A percentile compares a stretch with the other conserved stretches of the same genome.
phyloP scores from a whole-genome alignment of 2,113 vertebrate genomes.

The Siniperca chuatsi region DNA sequence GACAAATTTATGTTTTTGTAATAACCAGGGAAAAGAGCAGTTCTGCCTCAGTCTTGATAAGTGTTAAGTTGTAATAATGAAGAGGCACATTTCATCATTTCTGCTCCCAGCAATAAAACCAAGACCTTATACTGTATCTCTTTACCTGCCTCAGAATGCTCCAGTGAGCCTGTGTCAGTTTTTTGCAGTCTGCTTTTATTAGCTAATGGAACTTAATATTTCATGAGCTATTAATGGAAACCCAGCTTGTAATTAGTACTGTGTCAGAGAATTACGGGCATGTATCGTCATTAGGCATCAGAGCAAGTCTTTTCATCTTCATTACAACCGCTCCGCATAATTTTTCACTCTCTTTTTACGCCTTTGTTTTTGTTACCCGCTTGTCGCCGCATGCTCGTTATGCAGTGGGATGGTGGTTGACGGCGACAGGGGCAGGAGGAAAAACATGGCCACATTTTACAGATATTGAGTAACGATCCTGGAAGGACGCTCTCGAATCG shows the following conservation, averaged over 20 bases:
- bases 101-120: constrained; percentile 59
- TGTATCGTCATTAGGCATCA: constrained; percentile 83
- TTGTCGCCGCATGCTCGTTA: constrained; percentile 58
- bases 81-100: constrained; percentile 54
- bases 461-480: constrained; percentile 45
- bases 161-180: constrained; percentile 48
- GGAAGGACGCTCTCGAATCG: constrained; percentile 19
- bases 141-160: constrained; percentile 70
- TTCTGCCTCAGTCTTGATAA: constrained; percentile 48
- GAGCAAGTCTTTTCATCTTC: constrained; percentile 82
- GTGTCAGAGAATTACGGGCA: constrained; percentile 77
- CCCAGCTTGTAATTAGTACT: constrained; percentile 81
- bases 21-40: background rate
- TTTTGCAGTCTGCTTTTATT: constrained; percentile 76
- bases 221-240: constrained; percentile 84
- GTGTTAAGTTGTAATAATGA: constrained; percentile 62
- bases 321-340: constrained; percentile 74
- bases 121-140: constrained; percentile 40
- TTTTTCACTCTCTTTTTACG: constrained; percentile 80
- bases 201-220: constrained; percentile 86
- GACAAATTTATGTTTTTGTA: constrained; percentile 35
- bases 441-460: constrained; percentile 50
- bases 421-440: constrained; percentile 12
- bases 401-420: constrained; percentile 21
- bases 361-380: constrained; percentile 72